Evolutionary conservation across 2,797 vertebrate species (phyloP), one percentile per base, ranked within the genome.

Genomic region (Denticeps clupeoides): DNA sequence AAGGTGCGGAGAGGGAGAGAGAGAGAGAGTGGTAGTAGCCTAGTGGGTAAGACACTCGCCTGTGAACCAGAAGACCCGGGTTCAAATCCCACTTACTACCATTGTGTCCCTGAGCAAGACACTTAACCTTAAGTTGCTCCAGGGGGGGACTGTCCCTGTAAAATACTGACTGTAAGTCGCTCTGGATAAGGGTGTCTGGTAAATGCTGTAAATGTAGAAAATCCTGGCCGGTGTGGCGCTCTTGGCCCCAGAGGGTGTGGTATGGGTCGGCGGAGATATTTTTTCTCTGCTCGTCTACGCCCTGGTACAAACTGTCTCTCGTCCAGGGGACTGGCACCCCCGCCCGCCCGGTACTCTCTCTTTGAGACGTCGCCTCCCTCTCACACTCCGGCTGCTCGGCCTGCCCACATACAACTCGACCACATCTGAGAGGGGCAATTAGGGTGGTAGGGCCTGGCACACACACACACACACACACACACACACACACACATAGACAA

Each of bases 211-310:
- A n/a, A n/a, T n/a, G n/a, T n/a, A n/a, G n/a, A n/a, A n/a, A n/a
- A n/a, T n/a, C n/a, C n/a, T n/a, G n/a, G n/a, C n/a, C n/a, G n/a
- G n/a, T n/a, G n/a, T 31, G 35, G 45, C 26, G 24, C 23, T 31
- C 26, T 15, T 21, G 47, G 27, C 48, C 35, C 55, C 45, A 40
- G 45, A 23, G 58, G 68, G 73, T 75, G 69, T 82, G 76, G 80
- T 75, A 64, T 62, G 61, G 74, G 80, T 80, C 54, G 59, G 58
- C 62, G 53, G 64, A 64, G 72, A 72, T 82, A 81, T 80, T 81
- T 83, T 81, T 69, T 70, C 72, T 75, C 72, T 70, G 66, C 72
- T 69, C 73, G 80, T 75, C 73, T 69, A 82, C 75, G 68, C 69
- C 65, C 67, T 67, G 63, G 55, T 60, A 70, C 64, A 63, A 62